phyloP scores from a whole-genome alignment of 1,140 invertebrate species.

The Nixonia krombeini region DNA sequence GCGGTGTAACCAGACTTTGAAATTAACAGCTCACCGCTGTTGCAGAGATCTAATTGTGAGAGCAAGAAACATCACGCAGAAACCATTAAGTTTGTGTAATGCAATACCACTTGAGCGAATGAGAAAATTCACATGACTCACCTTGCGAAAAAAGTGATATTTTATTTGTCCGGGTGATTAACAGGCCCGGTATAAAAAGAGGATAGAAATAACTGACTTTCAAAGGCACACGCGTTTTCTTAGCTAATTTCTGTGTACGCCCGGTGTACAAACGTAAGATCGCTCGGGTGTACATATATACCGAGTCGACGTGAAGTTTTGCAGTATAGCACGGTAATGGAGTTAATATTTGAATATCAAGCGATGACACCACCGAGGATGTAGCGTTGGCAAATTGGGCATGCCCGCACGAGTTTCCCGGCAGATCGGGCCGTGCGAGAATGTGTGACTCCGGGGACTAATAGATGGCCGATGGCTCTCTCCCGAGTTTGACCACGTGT shows the following conservation, averaged over 20 bases:
- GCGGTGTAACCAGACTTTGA: background rate
- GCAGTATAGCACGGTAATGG: too few species aligned
- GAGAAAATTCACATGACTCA: background rate
- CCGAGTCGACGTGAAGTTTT: too few species aligned
- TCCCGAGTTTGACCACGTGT: conserved; percentile 59
- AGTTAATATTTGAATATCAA: background rate
- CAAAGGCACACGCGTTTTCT: too few species aligned
- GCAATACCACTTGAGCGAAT: too few species aligned
- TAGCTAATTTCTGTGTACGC: too few species aligned
- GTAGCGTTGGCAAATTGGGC: background rate
- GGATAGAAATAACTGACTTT: too few species aligned
- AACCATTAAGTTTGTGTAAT: background rate
- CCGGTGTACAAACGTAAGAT: too few species aligned
- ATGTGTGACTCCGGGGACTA: conserved; percentile 55
- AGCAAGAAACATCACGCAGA: background rate
- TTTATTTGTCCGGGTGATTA: too few species aligned
- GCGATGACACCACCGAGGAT: background rate
- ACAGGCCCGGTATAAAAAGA: too few species aligned
- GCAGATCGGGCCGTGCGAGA: too few species aligned
- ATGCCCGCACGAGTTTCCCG: background rate
- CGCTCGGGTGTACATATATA: too few species aligned
- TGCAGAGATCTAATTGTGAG: background rate
- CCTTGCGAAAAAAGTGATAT: background rate
- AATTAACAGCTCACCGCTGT: background rate
- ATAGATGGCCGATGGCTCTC: conserved; percentile 61